Conservation (phyloP, 1,140 invertebrate species). For the Magallana ariakensis region DNA sequence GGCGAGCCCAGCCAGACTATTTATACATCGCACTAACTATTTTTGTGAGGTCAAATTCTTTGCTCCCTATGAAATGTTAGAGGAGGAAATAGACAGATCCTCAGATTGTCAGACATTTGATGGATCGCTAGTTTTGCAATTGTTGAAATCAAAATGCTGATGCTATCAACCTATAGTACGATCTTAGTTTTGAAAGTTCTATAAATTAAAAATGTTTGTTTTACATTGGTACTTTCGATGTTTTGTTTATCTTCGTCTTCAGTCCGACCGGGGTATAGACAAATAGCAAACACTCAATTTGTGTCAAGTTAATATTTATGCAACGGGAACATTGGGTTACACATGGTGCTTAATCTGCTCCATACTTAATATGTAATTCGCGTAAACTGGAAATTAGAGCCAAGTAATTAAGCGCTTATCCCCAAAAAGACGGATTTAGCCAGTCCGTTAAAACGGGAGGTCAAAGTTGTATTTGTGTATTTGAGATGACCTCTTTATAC, state of each 20-base stretch:
- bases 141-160: background rate
- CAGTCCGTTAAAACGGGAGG: background rate
- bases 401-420: too few species aligned
- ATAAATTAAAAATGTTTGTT: too few species aligned
- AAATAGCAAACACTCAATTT: too few species aligned
- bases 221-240: too few species aligned
- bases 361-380: too few species aligned
- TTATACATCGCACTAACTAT: background rate
- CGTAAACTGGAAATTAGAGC: too few species aligned
- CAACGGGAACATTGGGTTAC: too few species aligned
- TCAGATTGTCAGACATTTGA: background rate
- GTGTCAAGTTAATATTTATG: too few species aligned
- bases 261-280: too few species aligned
- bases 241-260: too few species aligned
- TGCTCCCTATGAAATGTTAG: background rate
- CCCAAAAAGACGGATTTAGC: background rate
- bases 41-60: conserved; percentile 11
- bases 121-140: conserved; percentile 13
- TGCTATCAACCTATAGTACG: too few species aligned
- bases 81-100: background rate
- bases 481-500: background rate
- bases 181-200: background rate
- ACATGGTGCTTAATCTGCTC: too few species aligned
- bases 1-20: background rate
- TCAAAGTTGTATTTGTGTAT: background rate